Conservation (phyloP, 2,888 invertebrate genomes). For the Ecdyonurus torrentis region DNA sequence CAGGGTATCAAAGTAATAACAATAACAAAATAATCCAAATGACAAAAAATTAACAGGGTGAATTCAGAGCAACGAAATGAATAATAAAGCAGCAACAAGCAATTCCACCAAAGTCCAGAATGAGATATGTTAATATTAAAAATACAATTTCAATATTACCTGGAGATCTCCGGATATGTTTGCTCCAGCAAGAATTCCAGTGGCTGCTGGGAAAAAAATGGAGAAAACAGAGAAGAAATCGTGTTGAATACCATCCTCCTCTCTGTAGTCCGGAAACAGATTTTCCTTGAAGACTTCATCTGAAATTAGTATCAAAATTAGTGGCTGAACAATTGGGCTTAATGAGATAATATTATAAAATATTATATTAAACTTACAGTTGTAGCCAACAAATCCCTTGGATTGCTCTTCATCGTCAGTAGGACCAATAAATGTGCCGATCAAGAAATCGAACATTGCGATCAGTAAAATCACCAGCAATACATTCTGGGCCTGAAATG, state of each 20-base stretch:
- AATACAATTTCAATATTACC: conserved; percentile 38
- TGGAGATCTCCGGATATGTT: conserved; percentile 96
- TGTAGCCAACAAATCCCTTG: conserved; percentile 79
- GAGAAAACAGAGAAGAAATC: conserved; percentile 91
- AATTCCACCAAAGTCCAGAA: conserved; percentile 3
- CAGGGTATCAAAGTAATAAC: conserved; percentile 9
- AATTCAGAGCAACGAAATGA: conserved; percentile 2
- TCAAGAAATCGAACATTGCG: conserved; percentile 74
- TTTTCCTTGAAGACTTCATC: conserved; percentile 56
- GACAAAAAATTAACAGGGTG: conserved; percentile 5
- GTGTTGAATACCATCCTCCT: conserved; percentile 53
- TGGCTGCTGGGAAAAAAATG: conserved; percentile 96
- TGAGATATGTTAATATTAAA: background rate
- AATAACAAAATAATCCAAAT: conserved; percentile 2
- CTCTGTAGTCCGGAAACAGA: conserved; percentile 62
- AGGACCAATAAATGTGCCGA: conserved; percentile 76
- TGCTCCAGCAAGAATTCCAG: conserved; percentile 92
- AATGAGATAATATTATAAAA: background rate
- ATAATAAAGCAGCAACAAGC: background rate
- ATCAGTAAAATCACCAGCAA: conserved; percentile 63
- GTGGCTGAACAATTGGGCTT: conserved; percentile 7
- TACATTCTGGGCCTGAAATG: conserved; percentile 68
- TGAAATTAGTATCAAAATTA: conserved; percentile 26
- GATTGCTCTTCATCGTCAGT: conserved; percentile 46
- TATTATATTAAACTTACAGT: conserved; percentile 40